A percentile compares a stretch with the other conserved stretches of the same genome.
phyloP scores from a whole-genome alignment of 2,888 invertebrate species.

The Taphrorychus bicolor region DNA sequence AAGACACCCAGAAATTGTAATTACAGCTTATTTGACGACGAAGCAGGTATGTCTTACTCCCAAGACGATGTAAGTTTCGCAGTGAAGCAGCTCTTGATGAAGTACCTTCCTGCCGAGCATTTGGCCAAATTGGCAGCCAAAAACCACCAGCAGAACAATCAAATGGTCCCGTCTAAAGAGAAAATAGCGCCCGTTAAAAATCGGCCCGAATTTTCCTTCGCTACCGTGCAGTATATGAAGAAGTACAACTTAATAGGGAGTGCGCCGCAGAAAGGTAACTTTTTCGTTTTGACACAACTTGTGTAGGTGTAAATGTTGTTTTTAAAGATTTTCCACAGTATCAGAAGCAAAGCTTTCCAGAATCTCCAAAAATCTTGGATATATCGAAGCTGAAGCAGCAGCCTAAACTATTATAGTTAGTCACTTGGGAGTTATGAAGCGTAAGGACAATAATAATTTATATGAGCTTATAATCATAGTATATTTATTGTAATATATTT shows the following conservation, averaged over 20 bases:
- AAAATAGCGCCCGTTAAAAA: constrained; percentile 45
- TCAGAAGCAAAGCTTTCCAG: not conserved
- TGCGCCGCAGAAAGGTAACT: constrained; percentile 38
- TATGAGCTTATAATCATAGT: constrained; percentile 8
- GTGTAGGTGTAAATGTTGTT: no score
- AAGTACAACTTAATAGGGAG: constrained; percentile 65
- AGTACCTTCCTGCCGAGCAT: constrained; percentile 64
- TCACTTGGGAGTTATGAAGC: not conserved
- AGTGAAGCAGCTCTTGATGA: constrained; percentile 65
- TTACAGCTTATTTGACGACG: not conserved
- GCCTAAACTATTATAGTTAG: constrained; percentile 67
- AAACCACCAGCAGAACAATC: not conserved
- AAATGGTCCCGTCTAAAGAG: not conserved
- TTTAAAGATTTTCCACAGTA: constrained; percentile 8
- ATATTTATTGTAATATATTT: not conserved
- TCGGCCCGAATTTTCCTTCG: constrained; percentile 70
- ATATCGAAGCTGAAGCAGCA: constrained; percentile 74
- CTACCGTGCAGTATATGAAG: constrained; percentile 75
- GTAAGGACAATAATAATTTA: constrained; percentile 13
- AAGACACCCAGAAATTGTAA: no score
- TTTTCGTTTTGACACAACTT: not conserved
- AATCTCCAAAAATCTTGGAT: constrained; percentile 65
- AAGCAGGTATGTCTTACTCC: constrained; percentile 42
- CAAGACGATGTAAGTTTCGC: constrained; percentile 63
- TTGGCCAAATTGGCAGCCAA: constrained; percentile 52